phyloP scores from a whole-genome alignment of 2,113 vertebrate species.

The Gasterosteus nipponicus region DNA sequence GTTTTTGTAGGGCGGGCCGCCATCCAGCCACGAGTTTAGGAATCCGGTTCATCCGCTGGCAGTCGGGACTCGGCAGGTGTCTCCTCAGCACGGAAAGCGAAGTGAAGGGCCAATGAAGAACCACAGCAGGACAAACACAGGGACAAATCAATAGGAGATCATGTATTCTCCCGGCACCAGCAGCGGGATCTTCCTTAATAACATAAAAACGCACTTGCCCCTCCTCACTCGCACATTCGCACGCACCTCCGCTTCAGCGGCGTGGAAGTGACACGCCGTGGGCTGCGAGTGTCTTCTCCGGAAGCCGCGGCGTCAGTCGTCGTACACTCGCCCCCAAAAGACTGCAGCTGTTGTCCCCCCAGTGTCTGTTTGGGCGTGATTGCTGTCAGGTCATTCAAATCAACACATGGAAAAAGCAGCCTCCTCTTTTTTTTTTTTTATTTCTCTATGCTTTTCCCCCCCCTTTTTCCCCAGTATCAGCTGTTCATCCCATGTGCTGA shows the following conservation, averaged over 20 bases:
- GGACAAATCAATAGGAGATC: constrained; percentile 60
- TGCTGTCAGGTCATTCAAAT: constrained; percentile 78
- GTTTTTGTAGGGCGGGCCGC: constrained; percentile 58
- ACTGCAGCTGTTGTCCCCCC: constrained; percentile 56
- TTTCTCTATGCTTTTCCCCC: background rate
- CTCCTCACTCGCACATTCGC: constrained; percentile 17
- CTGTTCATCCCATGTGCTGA: constrained; percentile 41
- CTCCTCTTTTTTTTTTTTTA: background rate
- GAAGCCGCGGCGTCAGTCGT: constrained; percentile 45
- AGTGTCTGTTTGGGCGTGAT: constrained; percentile 57
- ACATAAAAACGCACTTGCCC: constrained; percentile 29
- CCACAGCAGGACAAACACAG: constrained; percentile 51
- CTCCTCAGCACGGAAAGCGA: constrained; percentile 60
- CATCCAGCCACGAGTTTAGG: constrained; percentile 65
- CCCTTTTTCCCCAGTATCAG: constrained; percentile 10
- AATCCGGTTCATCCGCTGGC: constrained; percentile 60
- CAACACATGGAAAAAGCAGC: constrained; percentile 44
- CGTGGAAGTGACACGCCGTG: constrained; percentile 60
- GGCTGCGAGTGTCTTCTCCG: constrained; percentile 60
- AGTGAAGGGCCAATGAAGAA: constrained; percentile 75
- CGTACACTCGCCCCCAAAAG: constrained; percentile 34
- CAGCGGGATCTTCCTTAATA: constrained; percentile 43
- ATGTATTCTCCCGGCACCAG: constrained; percentile 24
- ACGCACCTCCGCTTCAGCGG: constrained; percentile 32
- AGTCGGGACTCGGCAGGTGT: constrained; percentile 66